Evolutionary conservation across 2,888 invertebrate genomes (phyloP).

Genomic region (Dryomyza anilis): DNA sequence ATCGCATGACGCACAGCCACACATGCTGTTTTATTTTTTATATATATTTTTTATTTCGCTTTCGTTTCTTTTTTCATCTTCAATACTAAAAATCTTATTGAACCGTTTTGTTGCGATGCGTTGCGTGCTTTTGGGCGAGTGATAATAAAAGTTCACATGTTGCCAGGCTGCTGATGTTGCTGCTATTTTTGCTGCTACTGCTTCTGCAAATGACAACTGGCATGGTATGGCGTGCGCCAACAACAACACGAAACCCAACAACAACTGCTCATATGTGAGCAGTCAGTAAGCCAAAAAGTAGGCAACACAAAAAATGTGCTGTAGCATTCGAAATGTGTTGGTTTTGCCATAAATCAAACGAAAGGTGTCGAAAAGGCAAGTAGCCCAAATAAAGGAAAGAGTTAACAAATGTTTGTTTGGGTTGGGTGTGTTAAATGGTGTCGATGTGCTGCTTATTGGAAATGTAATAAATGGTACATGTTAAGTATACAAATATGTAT

Average conservation of each 20-base stretch:
- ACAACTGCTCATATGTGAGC: not conserved
- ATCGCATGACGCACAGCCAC: conserved; percentile 2
- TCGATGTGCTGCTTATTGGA: too few species aligned
- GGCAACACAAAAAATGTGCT: not conserved
- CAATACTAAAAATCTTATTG: conserved; percentile 1
- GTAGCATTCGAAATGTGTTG: not conserved
- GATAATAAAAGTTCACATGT: conserved; percentile 25
- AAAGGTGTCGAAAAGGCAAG: conserved; percentile 1
- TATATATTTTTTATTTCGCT: not conserved
- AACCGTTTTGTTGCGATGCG: conserved; percentile 22
- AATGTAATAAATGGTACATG: too few species aligned
- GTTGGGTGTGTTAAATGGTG: not conserved
- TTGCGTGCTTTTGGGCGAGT: conserved; percentile 25
- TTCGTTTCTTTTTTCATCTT: not conserved
- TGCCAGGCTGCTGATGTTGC: not conserved
- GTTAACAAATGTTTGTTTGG: not conserved
- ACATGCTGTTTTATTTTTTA: not conserved
- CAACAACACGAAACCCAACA: not conserved
- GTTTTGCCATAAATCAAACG: not conserved
- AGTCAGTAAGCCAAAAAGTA: conserved; percentile 5
- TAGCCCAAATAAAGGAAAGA: too few species aligned
- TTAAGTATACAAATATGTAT: too few species aligned
- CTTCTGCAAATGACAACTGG: conserved; percentile 1
- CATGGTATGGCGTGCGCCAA: not conserved
- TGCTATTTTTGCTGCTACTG: not conserved